Base-by-base conservation (phyloP, 1,140 invertebrate species). In the Choristoneura fumiferana region DNA sequence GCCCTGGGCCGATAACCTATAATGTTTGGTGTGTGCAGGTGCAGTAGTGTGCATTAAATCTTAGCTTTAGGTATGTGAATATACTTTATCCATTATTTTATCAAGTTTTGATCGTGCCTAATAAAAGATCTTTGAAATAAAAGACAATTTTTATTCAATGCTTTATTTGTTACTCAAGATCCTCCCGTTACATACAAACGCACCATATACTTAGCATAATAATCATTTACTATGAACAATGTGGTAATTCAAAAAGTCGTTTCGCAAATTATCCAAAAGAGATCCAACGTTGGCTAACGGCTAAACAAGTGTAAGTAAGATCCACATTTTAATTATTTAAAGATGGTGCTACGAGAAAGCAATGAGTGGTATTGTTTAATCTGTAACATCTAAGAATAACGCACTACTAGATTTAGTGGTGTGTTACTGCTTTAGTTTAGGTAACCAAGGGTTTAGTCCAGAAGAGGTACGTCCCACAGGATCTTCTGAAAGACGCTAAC, bases 201-300 rank as follows among this genome's bases (percentile, higher is more conserved):
- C 84, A 84, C 82, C 82, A 85, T 83, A 81, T 83, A 87, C 71
- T 83, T 85, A 84, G 79, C 79, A 73, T 82, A 84, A 81, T 73
- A 82, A 73, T 67, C 62, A 83, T 76, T 68, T 71, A 73, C 60
- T 64, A 67, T 55, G 57, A 62, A 58, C 60, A 66, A 40, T 55
- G 62, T 43, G 58, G 37, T 65, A 63, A 62, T 64, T 54, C 60
- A 62, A 56, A 60, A 62, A 58, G 34, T 53, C 45, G 43, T 35
- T 39, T n/a, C 13, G 58, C 40, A 60, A 60, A 38, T 55, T 8
- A 60, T 49, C 22, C 5, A 49, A 18, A 49, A 49, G 18, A 22
- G 18, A 49, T 49, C 17, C 17, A 6, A 2, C 8, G 39, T 9
- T 13, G 13, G 39, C 14, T 29, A 29, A 29, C 6, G 22, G 22